Evolutionary conservation across 1,140 invertebrate species (phyloP).

Genomic region (Drosophila athabasca): DNA sequence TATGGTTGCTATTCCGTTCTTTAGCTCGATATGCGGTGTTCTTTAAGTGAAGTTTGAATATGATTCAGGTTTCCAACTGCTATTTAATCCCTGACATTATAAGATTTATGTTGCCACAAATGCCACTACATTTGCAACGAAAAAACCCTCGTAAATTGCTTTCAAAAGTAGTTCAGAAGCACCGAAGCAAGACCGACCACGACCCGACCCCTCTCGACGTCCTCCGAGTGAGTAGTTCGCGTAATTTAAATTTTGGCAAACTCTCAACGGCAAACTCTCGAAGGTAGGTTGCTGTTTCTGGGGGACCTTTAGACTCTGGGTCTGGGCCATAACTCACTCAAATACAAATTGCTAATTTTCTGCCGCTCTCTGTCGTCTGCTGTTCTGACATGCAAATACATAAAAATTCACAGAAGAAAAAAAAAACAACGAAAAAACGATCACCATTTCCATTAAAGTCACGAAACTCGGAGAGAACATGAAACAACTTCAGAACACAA

Average conservation of each 20-base stretch:
- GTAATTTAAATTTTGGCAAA: conserved; percentile 26
- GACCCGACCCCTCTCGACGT: too few species aligned
- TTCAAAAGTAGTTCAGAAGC: conserved; percentile 18
- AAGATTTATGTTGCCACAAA: too few species aligned
- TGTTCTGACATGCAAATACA: conserved; percentile 31
- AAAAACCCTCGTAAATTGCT: conserved; percentile 1
- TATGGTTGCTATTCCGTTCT: too few species aligned
- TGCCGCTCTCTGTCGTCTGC: background rate
- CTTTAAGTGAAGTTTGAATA: background rate
- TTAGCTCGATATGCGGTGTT: background rate
- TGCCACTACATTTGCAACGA: too few species aligned
- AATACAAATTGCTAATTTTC: conserved; percentile 29
- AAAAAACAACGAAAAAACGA: conserved; percentile 19
- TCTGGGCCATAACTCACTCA: conserved; percentile 34
- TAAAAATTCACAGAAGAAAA: conserved; percentile 22
- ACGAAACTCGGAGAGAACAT: conserved; percentile 47
- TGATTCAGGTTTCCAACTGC: too few species aligned
- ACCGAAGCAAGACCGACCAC: conserved; percentile 3
- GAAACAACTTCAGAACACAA: conserved; percentile 27
- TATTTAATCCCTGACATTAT: too few species aligned
- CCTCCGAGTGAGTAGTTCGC: background rate
- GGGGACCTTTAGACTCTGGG: conserved; percentile 27
- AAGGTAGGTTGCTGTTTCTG: conserved; percentile 18
- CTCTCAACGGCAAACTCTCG: background rate
- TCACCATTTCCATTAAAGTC: conserved; percentile 61